These are phyloP conservation scores for Carcina quercana DNA, from an alignment of 2,888 invertebrate species.

Conservation along the genomic window DNA sequence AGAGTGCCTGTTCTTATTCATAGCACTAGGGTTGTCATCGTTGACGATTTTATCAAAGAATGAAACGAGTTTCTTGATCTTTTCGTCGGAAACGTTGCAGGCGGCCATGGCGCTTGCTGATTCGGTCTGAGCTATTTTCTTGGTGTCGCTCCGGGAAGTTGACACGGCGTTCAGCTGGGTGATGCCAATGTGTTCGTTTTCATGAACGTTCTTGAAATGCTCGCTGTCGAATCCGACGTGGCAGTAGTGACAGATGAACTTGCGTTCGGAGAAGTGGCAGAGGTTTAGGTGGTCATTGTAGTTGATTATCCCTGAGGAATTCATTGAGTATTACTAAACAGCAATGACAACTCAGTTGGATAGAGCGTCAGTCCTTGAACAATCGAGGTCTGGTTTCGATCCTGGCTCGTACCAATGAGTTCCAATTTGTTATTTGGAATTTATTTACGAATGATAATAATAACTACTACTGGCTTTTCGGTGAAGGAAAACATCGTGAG, in stretches of 20 bases:
- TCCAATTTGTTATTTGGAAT: too few species aligned
- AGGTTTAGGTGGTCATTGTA: slow-evolving; percentile 63
- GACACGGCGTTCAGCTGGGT: slow-evolving; percentile 27
- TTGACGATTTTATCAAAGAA: slow-evolving; percentile 55
- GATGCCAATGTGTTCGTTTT: slow-evolving; percentile 57
- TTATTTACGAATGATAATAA: too few species aligned
- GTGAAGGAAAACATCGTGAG: too few species aligned
- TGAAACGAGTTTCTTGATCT: slow-evolving; percentile 58
- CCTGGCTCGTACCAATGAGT: too few species aligned
- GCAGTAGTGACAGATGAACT: slow-evolving; percentile 51
- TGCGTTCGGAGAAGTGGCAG: slow-evolving; percentile 48
- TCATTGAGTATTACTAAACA: too few species aligned
- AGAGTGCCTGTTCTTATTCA: slow-evolving; percentile 36
- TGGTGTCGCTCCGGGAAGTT: slow-evolving; percentile 18
- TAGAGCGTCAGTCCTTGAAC: too few species aligned
- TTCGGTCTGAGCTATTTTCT: slow-evolving; percentile 41
- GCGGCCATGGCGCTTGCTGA: slow-evolving; percentile 39
- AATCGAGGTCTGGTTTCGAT: too few species aligned
- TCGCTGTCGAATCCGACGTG: slow-evolving; percentile 55
- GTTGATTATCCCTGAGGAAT: slow-evolving; percentile 53
- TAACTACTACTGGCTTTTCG: too few species aligned
- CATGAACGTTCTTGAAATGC: slow-evolving; percentile 41
- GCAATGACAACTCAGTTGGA: too few species aligned
- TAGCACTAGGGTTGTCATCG: slow-evolving; percentile 33
- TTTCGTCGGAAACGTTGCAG: slow-evolving; percentile 41